phyloP scores from a whole-genome alignment of 2,888 invertebrate genomes.

The Orthonevra nobilis region DNA sequence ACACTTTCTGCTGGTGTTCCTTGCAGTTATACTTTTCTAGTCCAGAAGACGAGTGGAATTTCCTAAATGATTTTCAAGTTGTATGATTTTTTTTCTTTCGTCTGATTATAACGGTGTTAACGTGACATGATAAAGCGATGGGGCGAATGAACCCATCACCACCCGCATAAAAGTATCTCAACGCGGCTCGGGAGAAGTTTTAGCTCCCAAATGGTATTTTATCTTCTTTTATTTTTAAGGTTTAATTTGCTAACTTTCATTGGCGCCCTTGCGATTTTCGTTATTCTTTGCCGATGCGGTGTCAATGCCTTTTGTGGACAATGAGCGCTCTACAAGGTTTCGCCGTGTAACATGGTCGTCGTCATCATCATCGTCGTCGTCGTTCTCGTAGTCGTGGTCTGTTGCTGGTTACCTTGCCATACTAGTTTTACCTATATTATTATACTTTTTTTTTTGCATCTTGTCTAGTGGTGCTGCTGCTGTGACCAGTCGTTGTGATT shows the following conservation, averaged over 20 bases:
- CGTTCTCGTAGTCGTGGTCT: constrained; percentile 33
- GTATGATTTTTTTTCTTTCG: background rate
- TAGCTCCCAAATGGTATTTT: constrained; percentile 6
- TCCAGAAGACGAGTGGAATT: constrained; percentile 26
- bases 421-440: too few species aligned
- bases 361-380: constrained; percentile 27
- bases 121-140: constrained; percentile 10
- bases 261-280: constrained; percentile 59
- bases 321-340: constrained; percentile 64
- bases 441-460: constrained; percentile 56
- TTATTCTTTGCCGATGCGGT: constrained; percentile 56
- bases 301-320: constrained; percentile 69
- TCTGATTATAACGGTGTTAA: constrained; percentile 12
- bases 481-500: constrained; percentile 24
- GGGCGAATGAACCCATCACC: background rate
- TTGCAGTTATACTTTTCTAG: constrained; percentile 50
- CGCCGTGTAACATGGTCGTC: constrained; percentile 57
- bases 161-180: constrained; percentile 2
- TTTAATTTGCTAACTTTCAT: constrained; percentile 11
- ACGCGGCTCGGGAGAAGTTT: background rate
- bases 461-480: constrained; percentile 46
- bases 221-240: background rate
- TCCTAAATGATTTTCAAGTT: constrained; percentile 13
- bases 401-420: constrained; percentile 38
- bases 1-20: constrained; percentile 14